Base-by-base conservation (phyloP, 2,888 invertebrate genomes). In the Sisyra nigra region DNA sequence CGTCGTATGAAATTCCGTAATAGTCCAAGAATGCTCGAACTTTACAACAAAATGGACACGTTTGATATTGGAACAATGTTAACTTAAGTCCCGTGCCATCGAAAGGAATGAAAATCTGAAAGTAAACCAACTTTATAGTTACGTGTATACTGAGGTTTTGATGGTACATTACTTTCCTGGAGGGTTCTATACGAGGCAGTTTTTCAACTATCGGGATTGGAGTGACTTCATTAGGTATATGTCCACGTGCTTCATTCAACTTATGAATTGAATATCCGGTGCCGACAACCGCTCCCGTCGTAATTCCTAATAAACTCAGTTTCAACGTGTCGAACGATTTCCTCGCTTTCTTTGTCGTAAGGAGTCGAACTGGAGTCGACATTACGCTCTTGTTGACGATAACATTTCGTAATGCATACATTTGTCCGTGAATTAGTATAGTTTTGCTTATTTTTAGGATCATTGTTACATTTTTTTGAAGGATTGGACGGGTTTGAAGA, bases 41-140 rank as follows among this genome's bases (percentile, higher is more conserved):
- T 69, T 96, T 97, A 58, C 93, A 94, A 63, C 96, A 96, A 62
- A 96, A 97, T 1, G 97, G 97, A 57, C 97, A 98, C 0, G 93
- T 93, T 55, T 93, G 86, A 59, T 93, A 98, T 67, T 98, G 98
- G 58, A 87, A 98, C 13, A 98, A 67, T 0, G 87, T 81, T 37
- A 98, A 63, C 51, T 89, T 80, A 45, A 92, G 63, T 18, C 80
- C 78, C 36, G 69, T 69, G 1, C 57, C 63, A 55, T 87, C 85
- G 3, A 68, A 63, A 0, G 77, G 70, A 56, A 72, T 77, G 9
- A 70, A 52, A 42, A 83, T 65, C 76, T 85, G 55, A 45, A 69
- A 69, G 44, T 50, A 48, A 49, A 46, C n/a, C n/a, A n/a, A n/a
- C n/a, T n/a, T n/a, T n/a, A n/a, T n/a, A n/a, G n/a, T n/a, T n/a